phyloP scores from a whole-genome alignment of 2,113 vertebrate species.

The Typhlomys cinereus region DNA sequence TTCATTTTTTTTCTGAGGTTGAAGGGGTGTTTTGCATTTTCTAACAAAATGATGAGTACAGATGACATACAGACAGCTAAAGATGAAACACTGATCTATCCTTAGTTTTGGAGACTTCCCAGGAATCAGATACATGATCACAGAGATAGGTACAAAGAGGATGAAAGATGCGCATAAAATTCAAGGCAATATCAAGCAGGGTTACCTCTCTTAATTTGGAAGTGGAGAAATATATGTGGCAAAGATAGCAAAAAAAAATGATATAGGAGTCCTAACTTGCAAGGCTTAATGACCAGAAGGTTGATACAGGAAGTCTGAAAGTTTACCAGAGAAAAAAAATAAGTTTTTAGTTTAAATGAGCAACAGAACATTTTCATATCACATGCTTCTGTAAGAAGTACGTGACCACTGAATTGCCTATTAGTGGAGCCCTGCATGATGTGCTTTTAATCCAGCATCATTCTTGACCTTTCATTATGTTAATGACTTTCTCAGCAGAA shows the following conservation, averaged over 20 bases:
- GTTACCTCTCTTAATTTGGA: not conserved
- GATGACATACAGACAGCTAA: not conserved
- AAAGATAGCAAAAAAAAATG: not conserved
- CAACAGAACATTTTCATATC: not conserved
- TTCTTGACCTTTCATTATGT: constrained; percentile 42
- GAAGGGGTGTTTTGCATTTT: not conserved
- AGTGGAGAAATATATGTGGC: not conserved
- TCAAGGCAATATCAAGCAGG: not conserved
- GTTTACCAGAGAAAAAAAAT: not conserved
- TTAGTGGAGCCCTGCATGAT: not conserved
- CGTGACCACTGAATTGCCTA: not conserved
- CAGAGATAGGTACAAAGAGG: not conserved
- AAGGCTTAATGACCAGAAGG: not conserved
- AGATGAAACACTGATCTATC: not conserved
- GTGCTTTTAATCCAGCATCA: not conserved
- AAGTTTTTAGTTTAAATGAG: not conserved
- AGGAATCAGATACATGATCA: not conserved
- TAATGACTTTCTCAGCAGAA: not conserved
- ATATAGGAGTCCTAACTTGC: not conserved
- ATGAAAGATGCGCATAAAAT: not conserved
- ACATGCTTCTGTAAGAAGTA: not conserved
- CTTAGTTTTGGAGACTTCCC: not conserved
- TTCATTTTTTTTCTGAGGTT: not conserved
- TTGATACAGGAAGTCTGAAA: not conserved
- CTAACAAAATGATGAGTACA: not conserved